phyloP scores from a whole-genome alignment of 2,113 vertebrate species.

The Alectura lathami region DNA sequence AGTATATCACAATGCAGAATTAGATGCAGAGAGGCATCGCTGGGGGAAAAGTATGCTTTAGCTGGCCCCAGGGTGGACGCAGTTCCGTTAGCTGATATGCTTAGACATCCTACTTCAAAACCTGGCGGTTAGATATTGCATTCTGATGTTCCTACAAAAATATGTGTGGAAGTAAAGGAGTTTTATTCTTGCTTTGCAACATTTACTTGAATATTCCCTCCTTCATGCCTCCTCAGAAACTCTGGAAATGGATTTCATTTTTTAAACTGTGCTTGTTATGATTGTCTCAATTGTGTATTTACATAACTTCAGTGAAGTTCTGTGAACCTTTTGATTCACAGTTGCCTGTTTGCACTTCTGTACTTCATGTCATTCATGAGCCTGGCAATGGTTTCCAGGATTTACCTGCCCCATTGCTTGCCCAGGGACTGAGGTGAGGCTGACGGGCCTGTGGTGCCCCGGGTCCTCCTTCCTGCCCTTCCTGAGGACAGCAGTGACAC shows the following conservation, averaged over 20 bases:
- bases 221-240: background rate
- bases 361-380: background rate
- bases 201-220: background rate
- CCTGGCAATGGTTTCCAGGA: no score
- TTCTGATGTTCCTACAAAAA: background rate
- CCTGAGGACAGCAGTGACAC: no score
- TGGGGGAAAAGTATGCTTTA: no score
- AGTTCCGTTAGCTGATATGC: background rate
- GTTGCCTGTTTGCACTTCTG: background rate
- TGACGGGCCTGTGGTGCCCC: no score
- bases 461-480: no score
- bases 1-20: background rate
- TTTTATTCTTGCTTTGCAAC: background rate
- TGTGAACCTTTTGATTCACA: background rate
- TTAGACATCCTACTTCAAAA: background rate
- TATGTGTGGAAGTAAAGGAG: background rate
- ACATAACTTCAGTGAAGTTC: background rate
- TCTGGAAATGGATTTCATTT: background rate
- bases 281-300: background rate
- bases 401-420: no score
- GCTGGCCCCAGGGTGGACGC: background rate
- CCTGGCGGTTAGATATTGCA: background rate
- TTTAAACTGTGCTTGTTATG: no score
- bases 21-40: background rate
- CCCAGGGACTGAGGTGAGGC: no score